Evolutionary conservation across 2,113 vertebrate species (phyloP).

Genomic region (Tricholaema leucomelas): DNA sequence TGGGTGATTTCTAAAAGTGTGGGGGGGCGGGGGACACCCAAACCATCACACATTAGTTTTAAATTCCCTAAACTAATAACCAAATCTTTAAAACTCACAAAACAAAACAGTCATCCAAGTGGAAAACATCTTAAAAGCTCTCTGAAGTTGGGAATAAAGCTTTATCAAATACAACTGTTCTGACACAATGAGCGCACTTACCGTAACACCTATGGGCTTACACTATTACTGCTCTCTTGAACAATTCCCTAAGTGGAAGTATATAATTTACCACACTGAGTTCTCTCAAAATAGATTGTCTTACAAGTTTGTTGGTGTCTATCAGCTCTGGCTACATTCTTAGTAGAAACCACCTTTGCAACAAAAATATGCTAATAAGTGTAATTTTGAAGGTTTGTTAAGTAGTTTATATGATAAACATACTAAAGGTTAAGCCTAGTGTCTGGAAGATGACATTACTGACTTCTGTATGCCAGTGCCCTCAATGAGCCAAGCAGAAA

Average conservation of each 20-base stretch:
- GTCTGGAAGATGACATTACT: neutral
- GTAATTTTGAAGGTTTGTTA: neutral
- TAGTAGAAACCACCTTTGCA: neutral
- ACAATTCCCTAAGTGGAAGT: slow-evolving; percentile 66
- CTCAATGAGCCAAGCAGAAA: neutral
- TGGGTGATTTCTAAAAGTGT: too few relatives aligned
- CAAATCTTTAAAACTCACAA: slow-evolving; percentile 63
- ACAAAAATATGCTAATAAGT: neutral
- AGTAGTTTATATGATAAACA: neutral
- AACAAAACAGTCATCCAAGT: slow-evolving; percentile 64
- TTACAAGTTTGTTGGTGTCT: slow-evolving; percentile 19
- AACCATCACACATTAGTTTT: too few relatives aligned
- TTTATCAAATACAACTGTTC: slow-evolving; percentile 73
- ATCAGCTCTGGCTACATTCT: neutral
- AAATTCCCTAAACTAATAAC: slow-evolving; percentile 64
- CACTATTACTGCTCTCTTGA: slow-evolving; percentile 55
- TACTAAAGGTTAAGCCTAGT: neutral
- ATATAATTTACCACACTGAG: slow-evolving; percentile 69
- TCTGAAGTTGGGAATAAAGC: slow-evolving; percentile 65
- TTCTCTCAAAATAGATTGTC: slow-evolving; percentile 21
- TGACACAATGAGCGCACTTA: slow-evolving; percentile 66
- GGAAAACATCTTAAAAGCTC: slow-evolving; percentile 76
- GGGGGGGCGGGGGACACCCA: too few relatives aligned
- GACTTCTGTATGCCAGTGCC: neutral
- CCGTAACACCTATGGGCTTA: slow-evolving; percentile 66